phyloP scores from a whole-genome alignment of 2,113 vertebrate species.

The Microcebus tavaratra region DNA sequence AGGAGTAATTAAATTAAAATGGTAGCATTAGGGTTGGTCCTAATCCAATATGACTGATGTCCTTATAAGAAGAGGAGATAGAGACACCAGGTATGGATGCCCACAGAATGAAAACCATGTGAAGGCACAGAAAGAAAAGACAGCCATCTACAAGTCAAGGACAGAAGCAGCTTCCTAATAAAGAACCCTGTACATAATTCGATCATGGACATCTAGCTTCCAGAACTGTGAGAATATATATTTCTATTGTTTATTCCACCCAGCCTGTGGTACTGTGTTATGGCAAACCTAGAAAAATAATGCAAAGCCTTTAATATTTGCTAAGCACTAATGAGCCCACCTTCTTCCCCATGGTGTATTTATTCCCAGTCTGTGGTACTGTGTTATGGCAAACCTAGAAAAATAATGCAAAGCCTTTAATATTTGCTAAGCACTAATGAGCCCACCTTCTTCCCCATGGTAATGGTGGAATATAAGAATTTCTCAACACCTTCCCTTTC shows the following conservation, averaged over 20 bases:
- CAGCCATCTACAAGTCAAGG: background rate
- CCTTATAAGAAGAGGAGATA: background rate
- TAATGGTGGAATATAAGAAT: background rate
- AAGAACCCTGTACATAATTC: background rate
- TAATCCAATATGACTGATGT: background rate
- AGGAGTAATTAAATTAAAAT: background rate
- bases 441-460: background rate
- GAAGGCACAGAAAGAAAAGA: background rate
- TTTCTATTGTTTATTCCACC: background rate
- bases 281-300: background rate
- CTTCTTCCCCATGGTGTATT: background rate
- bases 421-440: background rate
- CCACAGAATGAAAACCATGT: background rate
- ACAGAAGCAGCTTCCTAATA: background rate
- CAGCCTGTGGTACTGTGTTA: background rate
- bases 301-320: background rate
- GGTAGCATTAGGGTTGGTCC: rapidly evolving
- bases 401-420: background rate
- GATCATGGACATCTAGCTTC: background rate
- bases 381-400: background rate
- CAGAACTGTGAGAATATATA: background rate
- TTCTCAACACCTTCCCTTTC: background rate
- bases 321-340: background rate
- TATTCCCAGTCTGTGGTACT: background rate
- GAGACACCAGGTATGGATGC: background rate